Evolutionary conservation across 2,113 vertebrate species (phyloP).

Genomic region (Anseranas semipalmata): DNA sequence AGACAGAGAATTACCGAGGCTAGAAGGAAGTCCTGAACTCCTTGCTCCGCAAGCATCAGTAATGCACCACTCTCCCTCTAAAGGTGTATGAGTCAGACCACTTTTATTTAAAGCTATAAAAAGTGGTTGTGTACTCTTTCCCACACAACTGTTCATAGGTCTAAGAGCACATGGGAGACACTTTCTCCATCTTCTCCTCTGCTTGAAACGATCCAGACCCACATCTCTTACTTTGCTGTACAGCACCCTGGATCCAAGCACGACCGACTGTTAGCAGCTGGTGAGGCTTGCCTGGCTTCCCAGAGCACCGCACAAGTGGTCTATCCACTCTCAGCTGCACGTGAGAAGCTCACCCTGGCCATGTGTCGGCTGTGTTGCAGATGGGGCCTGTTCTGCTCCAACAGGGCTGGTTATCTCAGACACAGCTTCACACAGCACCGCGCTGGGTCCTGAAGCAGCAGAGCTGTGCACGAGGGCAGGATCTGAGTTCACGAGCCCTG

Average conservation of each 20-base stretch:
- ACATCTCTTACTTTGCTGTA: not conserved
- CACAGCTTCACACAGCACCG: not conserved
- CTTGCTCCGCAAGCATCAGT: not conserved
- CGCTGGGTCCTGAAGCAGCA: not conserved
- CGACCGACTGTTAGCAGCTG: not conserved
- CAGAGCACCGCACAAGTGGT: not conserved
- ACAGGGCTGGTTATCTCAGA: not conserved
- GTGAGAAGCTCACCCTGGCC: not conserved
- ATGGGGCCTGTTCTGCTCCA: not conserved
- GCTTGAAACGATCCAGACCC: not conserved
- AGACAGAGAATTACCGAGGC: not conserved
- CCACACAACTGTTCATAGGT: not conserved
- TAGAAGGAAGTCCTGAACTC: not conserved
- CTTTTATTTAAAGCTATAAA: not conserved
- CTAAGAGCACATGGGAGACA: not conserved
- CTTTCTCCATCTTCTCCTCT: not conserved
- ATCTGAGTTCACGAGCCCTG: not conserved
- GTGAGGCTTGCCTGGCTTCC: not conserved
- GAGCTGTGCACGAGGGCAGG: not conserved
- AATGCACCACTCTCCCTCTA: not conserved
- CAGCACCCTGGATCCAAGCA: not conserved
- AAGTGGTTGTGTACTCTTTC: not conserved
- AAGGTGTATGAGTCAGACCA: not conserved
- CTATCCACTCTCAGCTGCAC: not conserved
- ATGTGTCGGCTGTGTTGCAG: accelerated